Base-by-base conservation (phyloP, 2,113 vertebrate genomes). In the Pseudorhombus dupliciocellatus region DNA sequence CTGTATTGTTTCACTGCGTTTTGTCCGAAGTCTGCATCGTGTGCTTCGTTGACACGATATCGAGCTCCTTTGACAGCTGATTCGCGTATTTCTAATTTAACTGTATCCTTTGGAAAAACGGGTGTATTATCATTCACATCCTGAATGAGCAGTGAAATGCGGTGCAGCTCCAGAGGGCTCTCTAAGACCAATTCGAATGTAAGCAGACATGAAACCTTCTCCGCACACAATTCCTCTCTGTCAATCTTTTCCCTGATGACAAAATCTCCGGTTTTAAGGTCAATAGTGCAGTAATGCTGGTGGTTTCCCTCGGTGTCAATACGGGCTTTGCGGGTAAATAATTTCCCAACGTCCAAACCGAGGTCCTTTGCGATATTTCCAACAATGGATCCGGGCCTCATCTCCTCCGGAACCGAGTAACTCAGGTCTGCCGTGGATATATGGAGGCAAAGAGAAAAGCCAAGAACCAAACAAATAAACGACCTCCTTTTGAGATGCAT, bases 91-190 rank as follows among this genome's bases (percentile, higher is more conserved):
- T 93, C 87, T 1, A 95, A n/a, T 2, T 61, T 73, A 0, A 88
- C 20, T 2, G 7, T 3, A 31, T 85, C 76, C 21, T 79, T 75
- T 0, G 64, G 72, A 18, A 90, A 91, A 34, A 21, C 6, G 0
- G 87, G 89, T 1, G 71, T 3, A 14, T 95, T 94, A 42, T 95
- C 93, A 68, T 94, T 95, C 20, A 94, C 58, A 73, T 94, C 94
- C 11, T 80, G 78, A 26, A 94, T 77, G 51, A 90, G 88, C 7
- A 95, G 72, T 2, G 50, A 67, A 25, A 88, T 30, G 1, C 80
- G 76, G 18, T 91, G 79, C 2, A 94, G 71, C 72, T 94, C 94
- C 60, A 92, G 84, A 4, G 89, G 86, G 28, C 80, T 87, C 31
- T 94, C 91, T 0, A 88, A 7, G 31, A 95, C 72, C 5, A 94